phyloP scores from a whole-genome alignment of 2,797 vertebrate genomes.

The Mus caroli region DNA sequence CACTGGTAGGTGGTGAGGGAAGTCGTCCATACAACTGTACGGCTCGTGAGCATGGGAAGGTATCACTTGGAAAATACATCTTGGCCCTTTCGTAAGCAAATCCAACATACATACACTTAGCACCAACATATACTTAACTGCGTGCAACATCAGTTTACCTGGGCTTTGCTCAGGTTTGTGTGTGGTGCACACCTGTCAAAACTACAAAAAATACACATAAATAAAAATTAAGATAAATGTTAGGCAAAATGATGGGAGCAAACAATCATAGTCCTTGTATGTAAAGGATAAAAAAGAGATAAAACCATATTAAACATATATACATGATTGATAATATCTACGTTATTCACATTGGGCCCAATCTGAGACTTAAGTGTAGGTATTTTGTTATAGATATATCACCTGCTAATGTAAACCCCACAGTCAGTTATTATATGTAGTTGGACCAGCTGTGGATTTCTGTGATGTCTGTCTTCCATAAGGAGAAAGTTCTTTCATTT shows the following conservation, averaged over 20 bases:
- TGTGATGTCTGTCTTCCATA: neutral
- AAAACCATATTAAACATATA: neutral
- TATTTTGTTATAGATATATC: neutral
- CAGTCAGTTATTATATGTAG: neutral
- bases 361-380: neutral
- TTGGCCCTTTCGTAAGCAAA: neutral
- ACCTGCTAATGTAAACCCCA: neutral
- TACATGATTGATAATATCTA: neutral
- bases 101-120: neutral
- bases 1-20: neutral
- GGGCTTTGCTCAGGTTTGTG: neutral
- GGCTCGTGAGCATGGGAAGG: no score
- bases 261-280: neutral
- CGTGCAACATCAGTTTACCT: neutral
- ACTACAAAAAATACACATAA: neutral
- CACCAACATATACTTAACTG: neutral
- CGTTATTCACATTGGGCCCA: neutral
- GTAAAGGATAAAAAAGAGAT: neutral
- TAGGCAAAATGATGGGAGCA: neutral
- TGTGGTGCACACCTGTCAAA: neutral
- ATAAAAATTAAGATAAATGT: neutral
- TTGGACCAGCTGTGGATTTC: neutral
- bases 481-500: neutral
- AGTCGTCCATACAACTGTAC: fast-evolving
- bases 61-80: neutral